Conservation (phyloP, 2,888 invertebrate genomes). For the Mesorhabditis belari region DNA sequence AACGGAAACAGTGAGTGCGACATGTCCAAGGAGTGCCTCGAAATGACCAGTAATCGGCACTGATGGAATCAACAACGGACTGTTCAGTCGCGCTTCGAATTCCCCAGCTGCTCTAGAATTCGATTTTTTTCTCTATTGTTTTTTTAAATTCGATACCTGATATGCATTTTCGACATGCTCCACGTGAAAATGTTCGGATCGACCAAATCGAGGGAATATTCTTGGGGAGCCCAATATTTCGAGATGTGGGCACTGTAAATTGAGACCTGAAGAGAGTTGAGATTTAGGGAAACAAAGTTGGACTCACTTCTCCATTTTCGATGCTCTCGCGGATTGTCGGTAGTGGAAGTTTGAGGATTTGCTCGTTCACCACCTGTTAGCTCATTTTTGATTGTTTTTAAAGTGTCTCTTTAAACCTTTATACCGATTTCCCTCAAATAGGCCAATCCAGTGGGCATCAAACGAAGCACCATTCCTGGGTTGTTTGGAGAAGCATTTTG, state of each 20-base stretch:
- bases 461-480: slow-evolving; percentile 46
- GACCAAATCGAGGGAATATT: slow-evolving; percentile 45
- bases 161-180: slow-evolving; percentile 52
- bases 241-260: slow-evolving; percentile 47
- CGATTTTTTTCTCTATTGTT: neutral
- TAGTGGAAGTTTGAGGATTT: slow-evolving; percentile 45
- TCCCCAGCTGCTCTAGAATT: slow-evolving; percentile 45
- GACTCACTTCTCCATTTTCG: slow-evolving; percentile 45
- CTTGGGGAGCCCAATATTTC: slow-evolving; percentile 52
- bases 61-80: slow-evolving; percentile 45
- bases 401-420: slow-evolving; percentile 21
- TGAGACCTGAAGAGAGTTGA: slow-evolving; percentile 30
- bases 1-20: slow-evolving; percentile 47
- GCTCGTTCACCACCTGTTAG: slow-evolving; percentile 45
- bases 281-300: neutral
- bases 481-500: slow-evolving; percentile 49
- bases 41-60: slow-evolving; percentile 50
- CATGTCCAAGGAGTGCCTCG: slow-evolving; percentile 50
- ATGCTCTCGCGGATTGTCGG: slow-evolving; percentile 49
- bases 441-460: slow-evolving; percentile 52
- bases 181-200: slow-evolving; percentile 49
- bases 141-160: slow-evolving; percentile 24
- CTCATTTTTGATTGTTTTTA: neutral
- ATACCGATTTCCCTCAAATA: slow-evolving; percentile 52
- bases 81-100: slow-evolving; percentile 47